These are phyloP conservation scores for Poecile montanus DNA, from an alignment of 2,797 vertebrate species.

Conservation along the genomic window DNA sequence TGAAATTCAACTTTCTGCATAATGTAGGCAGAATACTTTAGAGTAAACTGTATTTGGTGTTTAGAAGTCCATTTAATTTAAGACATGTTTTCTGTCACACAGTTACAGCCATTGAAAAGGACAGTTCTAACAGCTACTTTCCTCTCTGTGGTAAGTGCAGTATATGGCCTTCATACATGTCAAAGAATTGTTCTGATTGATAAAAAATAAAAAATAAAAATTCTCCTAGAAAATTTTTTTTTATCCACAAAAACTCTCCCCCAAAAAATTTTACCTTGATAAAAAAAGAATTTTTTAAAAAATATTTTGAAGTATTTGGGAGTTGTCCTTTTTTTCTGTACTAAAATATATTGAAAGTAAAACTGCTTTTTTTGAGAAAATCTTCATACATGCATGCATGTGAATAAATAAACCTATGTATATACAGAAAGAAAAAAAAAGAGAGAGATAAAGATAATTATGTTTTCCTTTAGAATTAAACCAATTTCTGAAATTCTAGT, in stretches of 20 bases:
- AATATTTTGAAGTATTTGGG: not conserved
- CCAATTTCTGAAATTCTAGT: not conserved
- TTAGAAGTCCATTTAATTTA: not conserved
- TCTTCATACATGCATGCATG: accelerated
- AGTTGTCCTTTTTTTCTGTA: not conserved
- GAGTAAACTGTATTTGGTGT: not conserved
- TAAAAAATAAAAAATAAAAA: not conserved
- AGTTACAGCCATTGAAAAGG: not conserved
- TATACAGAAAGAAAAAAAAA: not conserved
- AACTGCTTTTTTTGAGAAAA: not conserved
- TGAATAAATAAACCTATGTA: not conserved
- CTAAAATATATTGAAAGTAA: not conserved
- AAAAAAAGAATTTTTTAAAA: not conserved
- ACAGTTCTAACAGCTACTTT: not conserved
- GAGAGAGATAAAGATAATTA: not conserved
- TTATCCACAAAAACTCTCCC: too few species aligned
- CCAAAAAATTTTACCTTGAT: not conserved
- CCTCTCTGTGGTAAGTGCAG: not conserved
- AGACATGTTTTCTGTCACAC: not conserved
- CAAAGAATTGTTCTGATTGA: not conserved
- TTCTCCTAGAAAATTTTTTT: too few species aligned
- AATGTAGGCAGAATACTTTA: not conserved
- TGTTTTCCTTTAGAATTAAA: not conserved
- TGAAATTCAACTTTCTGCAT: not conserved
- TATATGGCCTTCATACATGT: not conserved